Evolutionary conservation across 2,113 vertebrate genomes (phyloP).

Genomic region (Chionodraco myersi): DNA sequence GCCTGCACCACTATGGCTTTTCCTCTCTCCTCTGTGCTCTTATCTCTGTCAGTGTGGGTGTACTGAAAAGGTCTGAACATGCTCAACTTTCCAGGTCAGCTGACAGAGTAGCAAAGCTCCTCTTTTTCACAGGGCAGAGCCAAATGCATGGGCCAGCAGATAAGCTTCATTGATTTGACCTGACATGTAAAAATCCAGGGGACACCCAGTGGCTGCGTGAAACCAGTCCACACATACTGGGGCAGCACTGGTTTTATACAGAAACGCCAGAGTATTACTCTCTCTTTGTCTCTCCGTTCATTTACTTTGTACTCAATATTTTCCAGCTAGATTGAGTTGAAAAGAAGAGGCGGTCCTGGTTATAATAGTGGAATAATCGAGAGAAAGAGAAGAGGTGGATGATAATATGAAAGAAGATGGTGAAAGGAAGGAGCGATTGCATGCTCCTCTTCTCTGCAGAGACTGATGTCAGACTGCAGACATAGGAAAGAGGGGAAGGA

Average conservation of each 20-base stretch:
- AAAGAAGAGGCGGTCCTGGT: constrained; percentile 4
- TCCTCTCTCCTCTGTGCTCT: constrained; percentile 44
- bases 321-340: constrained; percentile 17
- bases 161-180: constrained; percentile 42
- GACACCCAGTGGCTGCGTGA: constrained; percentile 12
- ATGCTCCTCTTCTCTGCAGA: constrained; percentile 29
- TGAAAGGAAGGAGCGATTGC: constrained; percentile 26
- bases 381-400: constrained; percentile 14
- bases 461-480: constrained; percentile 57
- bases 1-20: constrained; percentile 31
- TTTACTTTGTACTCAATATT: constrained; percentile 18
- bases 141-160: constrained; percentile 5
- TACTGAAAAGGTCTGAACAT: constrained; percentile 34
- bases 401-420: constrained; percentile 33
- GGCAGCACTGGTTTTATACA: constrained; percentile 17
- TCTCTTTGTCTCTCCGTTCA: neutral
- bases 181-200: constrained; percentile 15
- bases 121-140: constrained; percentile 27
- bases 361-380: constrained; percentile 31
- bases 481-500: neutral
- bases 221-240: neutral
- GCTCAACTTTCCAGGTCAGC: constrained; percentile 38
- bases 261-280: neutral
- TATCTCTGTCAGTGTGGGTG: constrained; percentile 46
- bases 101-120: constrained; percentile 38